These are phyloP conservation scores for Anguilla rostrata DNA, from an alignment of 2,113 vertebrate genomes.

Conservation along the genomic window DNA sequence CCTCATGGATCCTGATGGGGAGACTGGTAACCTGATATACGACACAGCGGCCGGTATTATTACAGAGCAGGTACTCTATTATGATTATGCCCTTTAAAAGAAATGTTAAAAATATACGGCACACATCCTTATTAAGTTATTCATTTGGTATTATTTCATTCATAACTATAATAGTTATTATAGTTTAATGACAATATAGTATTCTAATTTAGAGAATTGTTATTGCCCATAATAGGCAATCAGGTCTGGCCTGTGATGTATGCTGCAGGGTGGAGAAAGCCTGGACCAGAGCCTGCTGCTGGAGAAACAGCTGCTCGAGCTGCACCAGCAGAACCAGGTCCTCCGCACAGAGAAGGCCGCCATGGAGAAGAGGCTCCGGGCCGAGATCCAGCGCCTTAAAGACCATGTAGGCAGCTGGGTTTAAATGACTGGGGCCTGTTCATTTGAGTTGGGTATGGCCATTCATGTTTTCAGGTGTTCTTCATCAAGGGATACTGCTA, in stretches of 20 bases:
- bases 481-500: not conserved
- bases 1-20: constrained; percentile 47
- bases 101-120: not conserved
- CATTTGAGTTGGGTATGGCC: not conserved
- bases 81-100: not conserved
- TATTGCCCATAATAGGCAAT: too few species aligned
- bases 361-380: constrained; percentile 44
- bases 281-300: constrained; percentile 29
- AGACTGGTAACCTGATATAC: constrained; percentile 40
- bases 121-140: too few species aligned
- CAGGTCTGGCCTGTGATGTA: not conserved
- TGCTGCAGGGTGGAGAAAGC: constrained; percentile 40
- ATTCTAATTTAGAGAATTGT: too few species aligned
- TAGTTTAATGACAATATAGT: too few species aligned
- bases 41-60: constrained; percentile 40
- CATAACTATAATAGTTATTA: too few species aligned
- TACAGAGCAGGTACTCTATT: constrained; percentile 44
- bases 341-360: constrained; percentile 44
- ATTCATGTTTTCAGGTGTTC: not conserved
- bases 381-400: constrained; percentile 47
- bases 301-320: constrained; percentile 50
- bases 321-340: constrained; percentile 43
- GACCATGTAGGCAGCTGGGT: constrained; percentile 44
- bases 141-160: too few species aligned
- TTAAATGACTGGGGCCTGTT: not conserved